These are phyloP conservation scores for Oophaga sylvatica DNA, from an alignment of 2,797 vertebrate genomes.

Conservation along the genomic window DNA sequence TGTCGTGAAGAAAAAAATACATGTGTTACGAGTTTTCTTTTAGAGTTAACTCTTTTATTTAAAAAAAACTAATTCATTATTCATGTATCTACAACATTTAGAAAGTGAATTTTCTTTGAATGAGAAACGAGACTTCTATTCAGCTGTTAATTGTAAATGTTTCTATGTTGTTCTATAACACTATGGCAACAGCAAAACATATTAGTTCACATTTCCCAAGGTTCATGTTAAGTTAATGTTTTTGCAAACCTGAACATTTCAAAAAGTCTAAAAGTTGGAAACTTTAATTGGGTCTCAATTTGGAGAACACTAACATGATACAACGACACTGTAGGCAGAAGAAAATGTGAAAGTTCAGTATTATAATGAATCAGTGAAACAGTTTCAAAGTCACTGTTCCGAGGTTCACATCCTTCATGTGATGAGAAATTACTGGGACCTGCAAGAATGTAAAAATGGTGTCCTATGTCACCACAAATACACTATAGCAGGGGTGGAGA, in stretches of 20 bases:
- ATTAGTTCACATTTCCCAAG: not conserved
- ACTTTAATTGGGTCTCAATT: not conserved
- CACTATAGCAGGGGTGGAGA: not conserved
- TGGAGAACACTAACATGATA: not conserved
- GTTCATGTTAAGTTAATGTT: not conserved
- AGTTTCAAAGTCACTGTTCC: not conserved
- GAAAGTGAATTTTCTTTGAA: not conserved
- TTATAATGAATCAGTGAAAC: slow-evolving; percentile 5
- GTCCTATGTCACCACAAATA: not conserved
- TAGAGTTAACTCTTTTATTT: slow-evolving; percentile 20
- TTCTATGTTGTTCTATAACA: not conserved
- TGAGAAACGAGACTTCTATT: not conserved
- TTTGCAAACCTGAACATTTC: not conserved
- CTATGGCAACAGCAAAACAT: not conserved
- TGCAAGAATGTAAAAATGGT: not conserved
- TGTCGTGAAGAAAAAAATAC: slow-evolving; percentile 37
- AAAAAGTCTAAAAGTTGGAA: not conserved
- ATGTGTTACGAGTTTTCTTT: not conserved
- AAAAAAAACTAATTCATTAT: not conserved
- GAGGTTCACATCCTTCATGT: slow-evolving; percentile 19
- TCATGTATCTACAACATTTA: not conserved
- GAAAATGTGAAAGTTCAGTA: not conserved
- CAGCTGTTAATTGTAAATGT: not conserved
- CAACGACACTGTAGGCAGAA: not conserved
- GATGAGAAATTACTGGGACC: not conserved